Evolutionary conservation across 2,797 vertebrate genomes (phyloP), one percentile per base, ranked within the genome.

Genomic region (Calcarius lapponicus): DNA sequence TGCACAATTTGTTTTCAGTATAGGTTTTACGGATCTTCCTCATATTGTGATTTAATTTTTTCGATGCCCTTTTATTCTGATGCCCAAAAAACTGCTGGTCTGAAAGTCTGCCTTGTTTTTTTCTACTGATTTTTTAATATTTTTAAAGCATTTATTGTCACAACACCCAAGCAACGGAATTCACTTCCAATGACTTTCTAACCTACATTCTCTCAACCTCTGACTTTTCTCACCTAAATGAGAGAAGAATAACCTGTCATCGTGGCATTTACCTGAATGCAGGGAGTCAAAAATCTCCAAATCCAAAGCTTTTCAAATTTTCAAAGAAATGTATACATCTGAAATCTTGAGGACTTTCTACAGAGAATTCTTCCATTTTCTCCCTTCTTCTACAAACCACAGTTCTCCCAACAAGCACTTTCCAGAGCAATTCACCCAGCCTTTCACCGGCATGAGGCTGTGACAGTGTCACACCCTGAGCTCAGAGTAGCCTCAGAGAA

Each of bases 381-480:
- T 73, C 26, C 24, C 19, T 75, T 61, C n/a, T 40, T 84, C 32
- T 56, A 21, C 2, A 1, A 89, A 32, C 5, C 28, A 58, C n/a
- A 3, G 0, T 32, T 82, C 29, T 57, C 53, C 31, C 45, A 82
- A 5, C 32, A 78, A 57, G 17, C n/a, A 13, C 25, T 51, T 62
- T 28, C 45, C 71, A 71, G 56, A 29, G 17, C 40, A 54, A 31
- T 22, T 66, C 80, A 62, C 25, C 17, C 51, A 58, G 24, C 22
- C 22, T 65, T 56, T 62, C 11, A 32, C 25, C 70, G 66, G 31
- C 3, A 0, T 5, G n/a, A 71, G 62, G 24, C 70, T 78, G 10
- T 0, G 2, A 32, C 61, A 42, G 29, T 25, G 21, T 26, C 48
- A 25, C 0, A 3, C 2, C 2, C 70, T 48, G 51, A 29, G 9